A percentile compares a stretch with the other conserved stretches of the same genome.
These are phyloP conservation scores for Colaptes auratus DNA, from an alignment of 2,113 vertebrate species.

Conservation along the genomic window DNA sequence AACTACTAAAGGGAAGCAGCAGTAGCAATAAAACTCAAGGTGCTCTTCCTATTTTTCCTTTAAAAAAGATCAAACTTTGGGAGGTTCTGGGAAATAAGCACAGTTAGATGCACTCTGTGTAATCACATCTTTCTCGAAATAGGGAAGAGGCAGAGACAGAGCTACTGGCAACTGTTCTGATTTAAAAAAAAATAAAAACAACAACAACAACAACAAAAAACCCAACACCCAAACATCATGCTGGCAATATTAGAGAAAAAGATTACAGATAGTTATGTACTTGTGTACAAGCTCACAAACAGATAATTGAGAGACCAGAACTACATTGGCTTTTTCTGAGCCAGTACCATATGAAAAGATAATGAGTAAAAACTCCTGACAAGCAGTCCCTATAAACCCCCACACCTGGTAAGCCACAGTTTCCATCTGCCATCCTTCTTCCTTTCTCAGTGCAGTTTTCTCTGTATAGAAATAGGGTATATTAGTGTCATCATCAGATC, in stretches of 20 bases:
- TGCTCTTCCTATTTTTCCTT: constrained; percentile 34
- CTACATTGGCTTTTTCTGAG: not conserved
- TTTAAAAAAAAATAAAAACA: not conserved
- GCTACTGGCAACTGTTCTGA: not conserved
- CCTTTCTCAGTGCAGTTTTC: not conserved
- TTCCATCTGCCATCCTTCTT: not conserved
- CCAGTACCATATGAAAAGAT: constrained; percentile 16
- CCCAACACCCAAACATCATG: no score
- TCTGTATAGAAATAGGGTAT: not conserved
- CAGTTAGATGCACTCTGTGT: not conserved
- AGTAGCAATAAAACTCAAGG: constrained; percentile 44
- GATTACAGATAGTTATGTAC: not conserved
- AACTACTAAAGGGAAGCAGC: constrained; percentile 22
- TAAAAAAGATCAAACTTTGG: constrained; percentile 26
- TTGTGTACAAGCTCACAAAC: not conserved
- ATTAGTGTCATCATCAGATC: not conserved
- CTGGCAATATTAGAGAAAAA: not conserved
- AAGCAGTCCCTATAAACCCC: constrained; percentile 20
- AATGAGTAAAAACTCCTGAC: constrained; percentile 23
- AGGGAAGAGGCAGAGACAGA: not conserved
- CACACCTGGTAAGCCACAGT: not conserved
- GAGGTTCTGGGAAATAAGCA: constrained; percentile 6
- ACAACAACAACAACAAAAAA: no score
- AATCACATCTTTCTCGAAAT: not conserved
- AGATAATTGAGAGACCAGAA: not conserved